Percentiles rank a stretch among this genome's conserved stretches.
Evolutionary conservation across 2,888 invertebrate genomes (phyloP).

Genomic region (Phyto melanocephala): DNA sequence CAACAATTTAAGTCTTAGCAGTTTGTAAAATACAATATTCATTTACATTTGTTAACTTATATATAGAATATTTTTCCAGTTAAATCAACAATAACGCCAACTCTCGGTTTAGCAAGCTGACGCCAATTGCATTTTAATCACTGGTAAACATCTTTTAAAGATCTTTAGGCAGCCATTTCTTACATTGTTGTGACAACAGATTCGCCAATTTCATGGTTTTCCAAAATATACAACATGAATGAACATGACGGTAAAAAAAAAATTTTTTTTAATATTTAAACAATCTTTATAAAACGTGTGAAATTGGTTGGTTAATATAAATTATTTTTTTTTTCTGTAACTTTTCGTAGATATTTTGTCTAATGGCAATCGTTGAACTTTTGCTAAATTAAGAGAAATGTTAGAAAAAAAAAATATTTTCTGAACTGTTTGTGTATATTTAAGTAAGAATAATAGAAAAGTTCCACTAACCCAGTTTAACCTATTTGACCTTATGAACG

Average conservation of each 20-base stretch:
- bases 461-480: constrained; percentile 36
- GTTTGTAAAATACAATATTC: too few species aligned
- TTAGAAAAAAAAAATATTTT: not conserved
- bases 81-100: not conserved
- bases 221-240: not conserved
- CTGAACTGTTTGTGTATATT: not conserved
- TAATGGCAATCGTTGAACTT: constrained; percentile 5
- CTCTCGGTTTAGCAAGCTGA: constrained; percentile 13
- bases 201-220: not conserved
- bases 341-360: not conserved
- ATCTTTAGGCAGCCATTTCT: not conserved
- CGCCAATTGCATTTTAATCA: constrained; percentile 45
- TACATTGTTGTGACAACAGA: too few species aligned
- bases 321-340: constrained; percentile 5
- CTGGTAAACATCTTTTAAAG: not conserved
- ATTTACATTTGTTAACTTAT: not conserved
- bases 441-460: not conserved
- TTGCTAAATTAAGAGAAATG: not conserved
- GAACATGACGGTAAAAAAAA: too few species aligned
- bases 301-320: constrained; percentile 22
- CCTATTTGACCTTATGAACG: constrained; percentile 1
- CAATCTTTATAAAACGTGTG: constrained; percentile 26
- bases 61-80: not conserved
- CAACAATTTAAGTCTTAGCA: too few species aligned
- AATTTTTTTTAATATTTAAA: too few species aligned